Evolutionary conservation across 2,113 vertebrate genomes (phyloP).

Genomic region (Epinephelus cyanopodus): DNA sequence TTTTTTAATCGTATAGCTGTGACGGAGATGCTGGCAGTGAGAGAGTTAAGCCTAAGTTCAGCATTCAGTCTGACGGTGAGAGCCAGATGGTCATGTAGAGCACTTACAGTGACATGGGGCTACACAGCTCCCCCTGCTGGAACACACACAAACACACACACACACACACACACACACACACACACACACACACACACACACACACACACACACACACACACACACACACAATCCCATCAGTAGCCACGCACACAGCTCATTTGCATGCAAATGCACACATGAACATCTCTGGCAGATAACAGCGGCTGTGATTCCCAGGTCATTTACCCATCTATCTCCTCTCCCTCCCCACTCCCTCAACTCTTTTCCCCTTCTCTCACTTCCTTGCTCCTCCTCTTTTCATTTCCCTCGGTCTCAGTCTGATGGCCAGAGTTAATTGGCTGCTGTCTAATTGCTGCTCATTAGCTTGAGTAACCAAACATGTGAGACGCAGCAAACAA

Average conservation of each 20-base stretch:
- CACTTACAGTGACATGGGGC: slow-evolving; percentile 73
- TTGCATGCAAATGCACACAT: slow-evolving; percentile 45
- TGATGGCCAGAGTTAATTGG: slow-evolving; percentile 84
- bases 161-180: slow-evolving; percentile 43
- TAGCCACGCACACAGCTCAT: slow-evolving; percentile 32
- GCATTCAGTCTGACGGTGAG: slow-evolving; percentile 76
- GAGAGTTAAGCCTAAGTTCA: slow-evolving; percentile 78
- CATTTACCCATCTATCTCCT: slow-evolving; percentile 35
- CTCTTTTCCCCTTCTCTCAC: slow-evolving; percentile 9
- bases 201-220: slow-evolving; percentile 18
- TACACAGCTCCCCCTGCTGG: slow-evolving; percentile 82
- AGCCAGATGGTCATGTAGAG: slow-evolving; percentile 85
- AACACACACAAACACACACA: slow-evolving; percentile 54
- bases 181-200: neutral
- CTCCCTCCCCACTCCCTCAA: neutral
- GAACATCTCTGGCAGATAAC: slow-evolving; percentile 58
- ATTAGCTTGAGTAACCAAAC: slow-evolving; percentile 81
- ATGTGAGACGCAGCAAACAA: slow-evolving; percentile 69
- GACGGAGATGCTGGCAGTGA: slow-evolving; percentile 47
- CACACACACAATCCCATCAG: slow-evolving; percentile 4
- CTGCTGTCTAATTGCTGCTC: slow-evolving; percentile 84
- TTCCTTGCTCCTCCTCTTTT: slow-evolving; percentile 54
- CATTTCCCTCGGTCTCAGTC: slow-evolving; percentile 78
- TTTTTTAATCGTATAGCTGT: neutral
- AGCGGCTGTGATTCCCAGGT: slow-evolving; percentile 60